Percentiles rank a stretch among this genome's conserved stretches.
phyloP scores from a whole-genome alignment of 2,797 vertebrate species.

The Acridotheres tristis region DNA sequence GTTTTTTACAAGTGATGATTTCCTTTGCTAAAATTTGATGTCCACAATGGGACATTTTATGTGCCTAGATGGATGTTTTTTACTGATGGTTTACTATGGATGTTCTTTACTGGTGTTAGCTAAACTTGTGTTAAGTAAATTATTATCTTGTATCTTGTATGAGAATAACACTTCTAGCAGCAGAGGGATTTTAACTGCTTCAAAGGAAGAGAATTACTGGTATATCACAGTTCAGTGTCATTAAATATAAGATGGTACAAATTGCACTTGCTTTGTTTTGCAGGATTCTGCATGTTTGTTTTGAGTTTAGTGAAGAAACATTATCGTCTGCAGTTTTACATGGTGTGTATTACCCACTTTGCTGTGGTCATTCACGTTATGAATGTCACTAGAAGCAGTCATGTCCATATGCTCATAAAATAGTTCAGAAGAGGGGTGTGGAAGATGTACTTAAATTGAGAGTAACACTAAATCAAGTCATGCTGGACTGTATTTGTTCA shows the following conservation, averaged over 20 bases:
- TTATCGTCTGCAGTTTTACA: conserved; percentile 99
- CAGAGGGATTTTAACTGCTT: background rate
- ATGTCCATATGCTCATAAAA: background rate
- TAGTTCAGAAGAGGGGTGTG: background rate
- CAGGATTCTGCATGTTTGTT: conserved; percentile 99
- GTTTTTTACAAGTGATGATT: background rate
- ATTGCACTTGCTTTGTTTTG: conserved; percentile 75
- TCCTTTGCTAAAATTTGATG: background rate
- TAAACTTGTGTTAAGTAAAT: background rate
- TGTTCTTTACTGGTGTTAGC: background rate
- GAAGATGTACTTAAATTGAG: background rate
- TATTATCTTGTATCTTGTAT: background rate
- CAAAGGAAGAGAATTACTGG: background rate
- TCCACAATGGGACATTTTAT: background rate
- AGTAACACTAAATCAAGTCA: background rate
- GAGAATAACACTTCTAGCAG: background rate
- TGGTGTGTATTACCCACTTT: conserved; percentile 88
- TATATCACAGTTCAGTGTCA: background rate
- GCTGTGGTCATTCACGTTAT: background rate
- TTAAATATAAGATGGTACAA: background rate
- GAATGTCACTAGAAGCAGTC: background rate
- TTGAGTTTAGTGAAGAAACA: conserved; percentile 99
- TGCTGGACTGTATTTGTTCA: background rate
- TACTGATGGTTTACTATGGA: background rate
- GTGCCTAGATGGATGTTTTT: background rate